Percentiles rank a stretch among this genome's conserved stretches.
These are phyloP conservation scores for Chaenocephalus aceratus DNA, from an alignment of 2,113 vertebrate genomes.

Conservation along the genomic window DNA sequence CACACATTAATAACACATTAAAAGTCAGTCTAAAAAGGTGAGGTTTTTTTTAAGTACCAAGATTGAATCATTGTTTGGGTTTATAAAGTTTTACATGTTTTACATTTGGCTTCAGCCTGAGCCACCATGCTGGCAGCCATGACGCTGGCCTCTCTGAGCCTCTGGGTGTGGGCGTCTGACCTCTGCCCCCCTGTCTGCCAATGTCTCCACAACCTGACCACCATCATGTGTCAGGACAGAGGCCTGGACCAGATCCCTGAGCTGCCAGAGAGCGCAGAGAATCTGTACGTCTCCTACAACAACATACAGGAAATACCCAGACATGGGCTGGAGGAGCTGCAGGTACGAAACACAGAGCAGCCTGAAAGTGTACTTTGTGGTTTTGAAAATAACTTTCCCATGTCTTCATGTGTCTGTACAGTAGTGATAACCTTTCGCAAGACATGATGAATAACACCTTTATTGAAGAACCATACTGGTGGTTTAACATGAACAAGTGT, in stretches of 20 bases:
- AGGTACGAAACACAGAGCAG: slow-evolving; percentile 37
- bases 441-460: not conserved
- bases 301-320: slow-evolving; percentile 61
- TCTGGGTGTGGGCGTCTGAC: slow-evolving; percentile 12
- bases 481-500: not conserved
- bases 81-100: not conserved
- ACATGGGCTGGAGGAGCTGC: slow-evolving; percentile 62
- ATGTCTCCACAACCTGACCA: slow-evolving; percentile 47
- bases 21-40: too few relatives aligned
- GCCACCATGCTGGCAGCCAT: slow-evolving; percentile 45
- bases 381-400: not conserved
- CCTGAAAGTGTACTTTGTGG: not conserved
- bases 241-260: slow-evolving; percentile 60
- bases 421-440: not conserved
- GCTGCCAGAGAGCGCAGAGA: slow-evolving; percentile 46
- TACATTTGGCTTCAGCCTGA: not conserved
- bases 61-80: not conserved
- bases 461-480: not conserved
- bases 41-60: too few relatives aligned
- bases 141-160: slow-evolving; percentile 32
- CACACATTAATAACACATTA: too few relatives aligned
- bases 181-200: slow-evolving; percentile 60
- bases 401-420: not conserved
- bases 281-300: slow-evolving; percentile 70
- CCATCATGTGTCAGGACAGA: slow-evolving; percentile 44